A percentile compares a stretch with the other conserved stretches of the same genome.
Evolutionary conservation across 2,797 vertebrate species (phyloP).

Genomic region (Urosaurus nigricauda): DNA sequence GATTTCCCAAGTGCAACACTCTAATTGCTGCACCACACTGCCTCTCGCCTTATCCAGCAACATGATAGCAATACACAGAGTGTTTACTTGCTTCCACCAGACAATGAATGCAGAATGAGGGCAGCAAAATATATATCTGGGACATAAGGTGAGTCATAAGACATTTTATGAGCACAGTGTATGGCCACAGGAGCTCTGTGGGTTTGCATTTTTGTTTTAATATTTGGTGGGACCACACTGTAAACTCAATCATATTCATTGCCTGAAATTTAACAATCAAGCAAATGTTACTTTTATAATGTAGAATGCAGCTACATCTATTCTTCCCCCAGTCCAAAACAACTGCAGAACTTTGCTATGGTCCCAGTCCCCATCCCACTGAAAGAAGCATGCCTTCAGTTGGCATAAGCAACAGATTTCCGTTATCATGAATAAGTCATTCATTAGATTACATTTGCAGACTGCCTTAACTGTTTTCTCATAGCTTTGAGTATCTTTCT

Average conservation of each 20-base stretch:
- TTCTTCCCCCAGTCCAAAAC: not conserved
- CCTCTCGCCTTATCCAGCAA: not conserved
- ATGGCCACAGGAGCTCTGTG: not conserved
- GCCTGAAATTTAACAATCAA: not conserved
- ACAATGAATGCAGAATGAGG: not conserved
- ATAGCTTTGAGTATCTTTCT: conserved; percentile 8
- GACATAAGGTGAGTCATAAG: no score
- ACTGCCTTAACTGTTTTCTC: not conserved
- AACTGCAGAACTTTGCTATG: not conserved
- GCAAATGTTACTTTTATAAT: not conserved
- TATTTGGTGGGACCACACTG: no score
- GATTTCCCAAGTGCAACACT: no score
- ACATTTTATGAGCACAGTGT: not conserved
- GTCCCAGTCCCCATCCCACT: no score
- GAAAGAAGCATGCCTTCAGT: no score
- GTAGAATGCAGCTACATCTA: no score
- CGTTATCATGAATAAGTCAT: not conserved
- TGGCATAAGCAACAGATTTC: not conserved
- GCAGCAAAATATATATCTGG: not conserved
- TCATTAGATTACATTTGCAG: not conserved
- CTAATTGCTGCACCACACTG: no score
- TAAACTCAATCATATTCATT: not conserved
- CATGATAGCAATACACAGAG: not conserved
- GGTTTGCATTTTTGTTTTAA: not conserved
- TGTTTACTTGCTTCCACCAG: not conserved